Evolutionary conservation across 2,888 invertebrate species (phyloP).

Genomic region (Colostygia pectinataria): DNA sequence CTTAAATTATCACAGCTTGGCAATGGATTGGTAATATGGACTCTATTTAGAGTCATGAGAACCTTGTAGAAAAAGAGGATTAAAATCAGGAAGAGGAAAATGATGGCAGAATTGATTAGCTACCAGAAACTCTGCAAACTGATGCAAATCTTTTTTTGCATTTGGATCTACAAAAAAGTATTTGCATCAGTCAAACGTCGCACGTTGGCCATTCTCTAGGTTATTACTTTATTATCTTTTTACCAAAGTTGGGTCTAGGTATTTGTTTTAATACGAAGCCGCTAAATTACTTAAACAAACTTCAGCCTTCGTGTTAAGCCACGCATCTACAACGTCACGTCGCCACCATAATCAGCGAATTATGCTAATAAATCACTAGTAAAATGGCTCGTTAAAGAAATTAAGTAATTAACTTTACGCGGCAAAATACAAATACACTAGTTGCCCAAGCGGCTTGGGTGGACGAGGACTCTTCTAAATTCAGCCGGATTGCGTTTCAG

Average conservation of each 20-base stretch:
- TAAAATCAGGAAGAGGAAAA: too few species aligned
- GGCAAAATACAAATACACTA: constrained; percentile 29
- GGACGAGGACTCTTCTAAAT: constrained; percentile 42
- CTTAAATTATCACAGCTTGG: constrained; percentile 6
- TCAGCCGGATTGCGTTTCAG: constrained; percentile 31
- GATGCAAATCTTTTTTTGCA: too few species aligned
- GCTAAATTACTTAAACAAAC: constrained; percentile 20
- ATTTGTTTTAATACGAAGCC: neutral
- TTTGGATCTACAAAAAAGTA: too few species aligned
- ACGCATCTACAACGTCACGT: constrained; percentile 50
- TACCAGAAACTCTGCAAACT: too few species aligned
- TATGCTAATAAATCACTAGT: constrained; percentile 68
- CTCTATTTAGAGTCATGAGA: neutral
- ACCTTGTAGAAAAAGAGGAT: too few species aligned
- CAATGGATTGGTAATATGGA: neutral
- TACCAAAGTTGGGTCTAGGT: too few species aligned
- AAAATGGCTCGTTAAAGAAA: constrained; percentile 64
- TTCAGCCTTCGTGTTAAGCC: constrained; percentile 22
- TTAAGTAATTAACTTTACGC: constrained; percentile 72
- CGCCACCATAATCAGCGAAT: constrained; percentile 56
- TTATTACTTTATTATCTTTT: too few species aligned
- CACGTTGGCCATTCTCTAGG: too few species aligned
- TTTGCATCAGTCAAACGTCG: too few species aligned
- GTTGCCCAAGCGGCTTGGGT: constrained; percentile 28
- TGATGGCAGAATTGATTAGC: too few species aligned